Evolutionary conservation across 2,113 vertebrate genomes (phyloP).

Genomic region (Crocuta crocuta): DNA sequence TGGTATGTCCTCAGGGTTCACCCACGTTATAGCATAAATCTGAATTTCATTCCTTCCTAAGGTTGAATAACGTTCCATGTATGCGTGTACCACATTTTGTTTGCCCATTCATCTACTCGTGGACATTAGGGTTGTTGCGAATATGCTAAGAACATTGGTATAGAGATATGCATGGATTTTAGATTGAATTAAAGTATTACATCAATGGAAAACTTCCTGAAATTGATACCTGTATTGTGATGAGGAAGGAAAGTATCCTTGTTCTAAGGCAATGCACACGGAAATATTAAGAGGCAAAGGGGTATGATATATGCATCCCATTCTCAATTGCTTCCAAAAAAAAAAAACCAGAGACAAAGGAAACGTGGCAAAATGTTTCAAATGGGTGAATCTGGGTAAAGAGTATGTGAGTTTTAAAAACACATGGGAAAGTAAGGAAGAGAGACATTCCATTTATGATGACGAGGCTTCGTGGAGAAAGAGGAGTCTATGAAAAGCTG

Average conservation of each 20-base stretch:
- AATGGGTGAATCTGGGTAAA: not conserved
- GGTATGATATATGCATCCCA: not conserved
- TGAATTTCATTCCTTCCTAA: not conserved
- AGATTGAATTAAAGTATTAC: not conserved
- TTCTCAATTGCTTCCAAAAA: not conserved
- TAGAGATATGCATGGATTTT: not conserved
- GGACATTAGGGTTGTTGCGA: not conserved
- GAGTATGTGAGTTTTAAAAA: not conserved
- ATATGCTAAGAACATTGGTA: not conserved
- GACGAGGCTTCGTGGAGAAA: not conserved
- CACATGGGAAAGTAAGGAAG: not conserved
- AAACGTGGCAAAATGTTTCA: not conserved
- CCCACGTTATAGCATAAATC: not conserved
- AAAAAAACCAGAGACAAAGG: not conserved
- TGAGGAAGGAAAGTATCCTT: not conserved
- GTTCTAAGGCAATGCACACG: not conserved
- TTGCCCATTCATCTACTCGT: not conserved
- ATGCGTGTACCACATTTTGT: not conserved
- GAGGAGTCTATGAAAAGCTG: not conserved
- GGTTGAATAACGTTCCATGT: not conserved
- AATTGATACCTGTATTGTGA: not conserved
- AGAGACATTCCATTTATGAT: not conserved
- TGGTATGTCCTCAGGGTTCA: not conserved
- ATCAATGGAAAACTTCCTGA: constrained; percentile 22
- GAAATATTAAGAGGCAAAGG: not conserved